Base-by-base conservation (phyloP, 2,797 vertebrate genomes). In the Cryptoprocta ferox region DNA sequence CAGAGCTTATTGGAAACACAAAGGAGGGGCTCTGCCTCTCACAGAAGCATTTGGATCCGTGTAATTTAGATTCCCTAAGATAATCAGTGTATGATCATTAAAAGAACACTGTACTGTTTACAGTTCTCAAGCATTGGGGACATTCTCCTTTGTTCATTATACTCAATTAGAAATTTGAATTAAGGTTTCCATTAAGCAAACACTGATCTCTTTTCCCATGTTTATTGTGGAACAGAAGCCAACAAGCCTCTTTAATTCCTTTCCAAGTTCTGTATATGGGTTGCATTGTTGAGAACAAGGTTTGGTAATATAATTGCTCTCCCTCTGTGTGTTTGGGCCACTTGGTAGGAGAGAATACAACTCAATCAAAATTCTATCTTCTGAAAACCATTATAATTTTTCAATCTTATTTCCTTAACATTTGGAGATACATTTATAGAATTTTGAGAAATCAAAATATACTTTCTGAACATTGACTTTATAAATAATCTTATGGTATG, bases 151-250 rank as follows among this genome's bases (percentile, higher is more conserved):
- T 95, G 78, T 97, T 97, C 78, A 97, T 96, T 97, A 97, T 81
- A 84, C 75, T 86, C 97, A 97, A 95, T 96, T 97, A 97, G 81
- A 97, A 97, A 95, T 94, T 68, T 83, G 96, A 97, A 97, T 97
- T 95, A 94, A 93, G 80, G 87, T 95, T 97, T 97, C 97, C 97
- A 97, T 97, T 96, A 97, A 97, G 94, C 95, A 97, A 97, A 97
- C 94, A 96, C 85, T 94, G 95, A 97, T 97, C 90, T 92, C 93
- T 97, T 98, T 95, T 95, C 93, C 96, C 70, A 95, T 76, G 18
- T 42, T 93, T 76, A 48, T 95, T 92, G 81, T 95, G 90, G 98
- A 97, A 95, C 91, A 90, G 53, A 92, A 79, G 94, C 90, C 96
- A 95, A 63, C n/a, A 94, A 95, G 28, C 2, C 76, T 93, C 82